Base-by-base conservation (phyloP, 2,113 vertebrate species). In the Halcyon senegalensis region DNA sequence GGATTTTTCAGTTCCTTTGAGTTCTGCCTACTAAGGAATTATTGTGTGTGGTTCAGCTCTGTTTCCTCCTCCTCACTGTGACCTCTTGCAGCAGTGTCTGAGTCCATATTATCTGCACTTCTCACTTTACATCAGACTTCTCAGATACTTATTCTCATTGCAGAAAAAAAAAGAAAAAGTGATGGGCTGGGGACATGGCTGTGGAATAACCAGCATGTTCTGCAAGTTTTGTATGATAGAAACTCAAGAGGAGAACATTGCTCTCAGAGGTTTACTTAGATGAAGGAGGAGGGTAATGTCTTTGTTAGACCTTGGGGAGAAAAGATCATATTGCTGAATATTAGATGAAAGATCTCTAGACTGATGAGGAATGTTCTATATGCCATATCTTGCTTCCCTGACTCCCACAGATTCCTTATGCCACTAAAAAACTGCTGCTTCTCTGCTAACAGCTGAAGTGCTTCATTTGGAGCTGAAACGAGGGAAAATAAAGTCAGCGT, bases 331-430 rank as follows among this genome's bases (percentile, higher is more conserved):
- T 75, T 91, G 53, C 41, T 0, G 0, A 76, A 76, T 75, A 95
- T 56, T 51, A 64, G 64, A 89, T 60, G 56, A 94, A 91, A 72
- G 53, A 76, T 87, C 37, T 80, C 81, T 58, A 90, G 73, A 58
- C 37, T 80, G 82, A 72, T 39, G 19, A 80, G 12, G 72, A 85
- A 69, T 48, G 28, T 79, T 94, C 75, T 69, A 44, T 85, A 76
- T 35, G 55, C 66, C 59, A 88, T 50, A 37, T 90, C 75, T 91
- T 72, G 55, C 84, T 94, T 89, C 85, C 44, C 88, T 89, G 43
- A 83, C 75, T 95, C 82, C 70, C 66, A 93, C 93, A 58, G 41
- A 67, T 92, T 93, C 59, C 67, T 94, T 85, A 69, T 62, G 48
- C 41, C 41, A 63, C 84, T 85, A 67, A 88, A 72, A 88, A 90